Evolutionary conservation across 2,888 invertebrate species (phyloP).

Genomic region (Nomada flava): DNA sequence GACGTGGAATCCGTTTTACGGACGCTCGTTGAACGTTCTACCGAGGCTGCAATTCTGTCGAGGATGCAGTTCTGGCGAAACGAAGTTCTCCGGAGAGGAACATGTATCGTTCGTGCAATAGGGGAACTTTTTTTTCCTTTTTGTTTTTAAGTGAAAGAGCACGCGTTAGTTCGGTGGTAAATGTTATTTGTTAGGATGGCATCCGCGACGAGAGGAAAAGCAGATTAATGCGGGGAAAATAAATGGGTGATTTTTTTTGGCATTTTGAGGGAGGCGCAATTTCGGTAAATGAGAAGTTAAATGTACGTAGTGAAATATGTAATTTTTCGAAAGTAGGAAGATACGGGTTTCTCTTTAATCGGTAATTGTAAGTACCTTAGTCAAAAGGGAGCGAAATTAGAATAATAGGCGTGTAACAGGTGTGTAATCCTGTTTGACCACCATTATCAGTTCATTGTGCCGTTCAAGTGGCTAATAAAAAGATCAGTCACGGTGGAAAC

Average conservation of each 20-base stretch:
- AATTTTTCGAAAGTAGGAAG: too few relatives aligned
- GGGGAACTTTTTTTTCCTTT: neutral
- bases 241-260: too few relatives aligned
- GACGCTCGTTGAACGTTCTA: slow-evolving; percentile 7
- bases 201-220: too few relatives aligned
- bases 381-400: too few relatives aligned
- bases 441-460: neutral
- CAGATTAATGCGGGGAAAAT: too few relatives aligned
- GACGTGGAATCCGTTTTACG: slow-evolving; percentile 17
- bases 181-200: neutral
- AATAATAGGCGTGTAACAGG: neutral
- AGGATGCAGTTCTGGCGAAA: neutral
- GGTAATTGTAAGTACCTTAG: too few relatives aligned
- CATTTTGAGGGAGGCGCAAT: too few relatives aligned
- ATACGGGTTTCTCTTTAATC: too few relatives aligned
- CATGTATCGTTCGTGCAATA: neutral
- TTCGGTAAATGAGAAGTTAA: too few relatives aligned
- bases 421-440: neutral
- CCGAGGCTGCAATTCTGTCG: neutral
- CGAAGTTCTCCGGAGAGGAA: neutral
- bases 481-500: neutral
- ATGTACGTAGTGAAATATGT: too few relatives aligned
- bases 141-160: neutral
- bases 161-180: neutral
- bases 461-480: neutral